Conservation (phyloP, 30 jellyfish, hydroid and myxozoan genomes). For the Hydra vulgaris region DNA sequence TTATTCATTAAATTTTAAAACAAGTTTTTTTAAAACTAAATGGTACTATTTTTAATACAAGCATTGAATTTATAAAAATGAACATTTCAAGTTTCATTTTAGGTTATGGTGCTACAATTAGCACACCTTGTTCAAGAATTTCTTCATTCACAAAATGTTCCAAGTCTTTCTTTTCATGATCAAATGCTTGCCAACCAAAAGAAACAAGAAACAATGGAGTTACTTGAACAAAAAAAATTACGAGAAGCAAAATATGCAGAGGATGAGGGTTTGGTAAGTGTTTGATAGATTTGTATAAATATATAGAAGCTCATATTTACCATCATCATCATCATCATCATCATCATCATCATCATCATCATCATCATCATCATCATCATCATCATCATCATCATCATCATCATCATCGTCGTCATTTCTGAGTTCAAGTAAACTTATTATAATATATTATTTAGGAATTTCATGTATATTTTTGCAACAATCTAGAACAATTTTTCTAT, state of each 20-base stretch:
- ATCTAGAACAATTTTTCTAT: too few species aligned
- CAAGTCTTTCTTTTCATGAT: slow-evolving; percentile 67
- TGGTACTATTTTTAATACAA: too few species aligned
- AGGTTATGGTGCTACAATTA: slow-evolving; percentile 89
- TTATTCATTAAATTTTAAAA: too few species aligned
- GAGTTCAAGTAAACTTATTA: too few species aligned
- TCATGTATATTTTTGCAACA: too few species aligned
- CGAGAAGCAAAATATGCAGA: slow-evolving; percentile 61
- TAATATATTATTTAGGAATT: too few species aligned
- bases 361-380: slow-evolving; percentile 5
- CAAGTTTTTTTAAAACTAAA: too few species aligned
- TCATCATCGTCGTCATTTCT: too few species aligned
- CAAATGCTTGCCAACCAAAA: slow-evolving; percentile 68
- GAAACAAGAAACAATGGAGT: slow-evolving; percentile 43
- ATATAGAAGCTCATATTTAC: background rate
- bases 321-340: too few species aligned
- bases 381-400: slow-evolving; percentile 6
- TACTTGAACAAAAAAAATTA: slow-evolving; percentile 35
- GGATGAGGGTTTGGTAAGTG: slow-evolving; percentile 76
- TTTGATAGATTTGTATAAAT: background rate
- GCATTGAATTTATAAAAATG: too few species aligned
- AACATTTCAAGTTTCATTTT: too few species aligned
- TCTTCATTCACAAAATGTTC: slow-evolving; percentile 72
- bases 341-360: slow-evolving; percentile 4
- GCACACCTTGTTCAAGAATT: slow-evolving; percentile 73